These are phyloP conservation scores for Linurgus olivaceus DNA, from an alignment of 2,797 vertebrate species.

Conservation along the genomic window DNA sequence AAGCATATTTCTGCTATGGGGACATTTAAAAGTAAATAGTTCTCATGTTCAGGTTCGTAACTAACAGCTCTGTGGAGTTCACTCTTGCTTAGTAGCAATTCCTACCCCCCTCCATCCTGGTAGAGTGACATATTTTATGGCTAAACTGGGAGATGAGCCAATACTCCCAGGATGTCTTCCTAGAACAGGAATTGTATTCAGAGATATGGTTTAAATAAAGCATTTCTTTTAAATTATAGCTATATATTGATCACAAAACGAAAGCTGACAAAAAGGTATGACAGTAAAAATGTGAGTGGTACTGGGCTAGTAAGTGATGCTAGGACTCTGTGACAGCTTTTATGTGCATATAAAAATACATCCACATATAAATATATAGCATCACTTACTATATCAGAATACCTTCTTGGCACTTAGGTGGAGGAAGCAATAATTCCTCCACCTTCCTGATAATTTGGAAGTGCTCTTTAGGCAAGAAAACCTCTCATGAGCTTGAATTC, in stretches of 20 bases:
- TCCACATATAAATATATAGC: background rate
- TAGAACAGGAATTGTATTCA: conserved; percentile 6
- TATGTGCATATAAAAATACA: background rate
- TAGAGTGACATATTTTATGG: conserved; percentile 5
- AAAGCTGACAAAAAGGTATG: conserved; percentile 13
- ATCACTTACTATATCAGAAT: background rate
- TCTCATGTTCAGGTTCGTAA: background rate
- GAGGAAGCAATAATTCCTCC: background rate
- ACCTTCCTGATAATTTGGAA: background rate
- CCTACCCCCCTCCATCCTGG: background rate
- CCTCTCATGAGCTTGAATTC: background rate
- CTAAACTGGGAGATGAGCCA: conserved; percentile 30
- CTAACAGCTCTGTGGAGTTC: background rate
- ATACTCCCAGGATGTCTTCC: background rate
- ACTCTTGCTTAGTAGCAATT: background rate
- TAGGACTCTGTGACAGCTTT: background rate
- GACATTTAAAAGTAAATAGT: background rate
- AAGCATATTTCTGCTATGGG: background rate
- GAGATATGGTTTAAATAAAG: conserved; percentile 7
- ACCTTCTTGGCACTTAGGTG: background rate
- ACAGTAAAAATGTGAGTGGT: background rate
- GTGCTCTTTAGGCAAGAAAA: background rate
- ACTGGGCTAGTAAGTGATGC: background rate
- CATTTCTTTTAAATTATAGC: background rate
- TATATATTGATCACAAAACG: conserved; percentile 6